These are phyloP conservation scores for Eupithecia vulgata DNA, from an alignment of 2,888 invertebrate species.

Conservation along the genomic window DNA sequence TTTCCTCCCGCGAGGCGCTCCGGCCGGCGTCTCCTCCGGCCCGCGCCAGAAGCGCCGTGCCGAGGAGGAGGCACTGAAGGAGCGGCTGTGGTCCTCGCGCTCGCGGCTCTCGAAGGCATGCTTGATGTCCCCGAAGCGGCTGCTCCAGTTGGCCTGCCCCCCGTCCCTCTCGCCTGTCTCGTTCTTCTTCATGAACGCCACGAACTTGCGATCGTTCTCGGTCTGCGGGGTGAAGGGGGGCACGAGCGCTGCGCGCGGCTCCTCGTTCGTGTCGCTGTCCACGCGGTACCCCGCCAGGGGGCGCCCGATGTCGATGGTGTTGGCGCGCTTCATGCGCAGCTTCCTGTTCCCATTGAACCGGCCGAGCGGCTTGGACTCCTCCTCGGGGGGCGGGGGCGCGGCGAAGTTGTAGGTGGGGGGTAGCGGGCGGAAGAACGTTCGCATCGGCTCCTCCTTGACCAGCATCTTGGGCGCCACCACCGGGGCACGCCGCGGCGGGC, in stretches of 20 bases:
- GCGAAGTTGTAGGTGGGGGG: constrained; percentile 78
- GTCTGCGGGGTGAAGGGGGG: constrained; percentile 91
- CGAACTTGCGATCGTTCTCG: constrained; percentile 92
- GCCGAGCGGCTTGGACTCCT: constrained; percentile 67
- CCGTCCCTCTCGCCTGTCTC: constrained; percentile 66
- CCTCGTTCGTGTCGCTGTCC: constrained; percentile 79
- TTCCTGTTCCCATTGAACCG: constrained; percentile 86
- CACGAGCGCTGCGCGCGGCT: constrained; percentile 72
- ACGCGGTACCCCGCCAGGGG: constrained; percentile 83
- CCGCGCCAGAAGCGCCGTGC: constrained; percentile 86
- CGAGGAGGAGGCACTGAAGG: constrained; percentile 76
- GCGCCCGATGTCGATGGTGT: constrained; percentile 94
- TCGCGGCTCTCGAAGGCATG: constrained; percentile 89
- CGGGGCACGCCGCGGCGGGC: constrained; percentile 46
- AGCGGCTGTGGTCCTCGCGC: constrained; percentile 64
- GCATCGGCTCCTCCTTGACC: constrained; percentile 57
- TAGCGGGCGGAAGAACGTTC: constrained; percentile 68
- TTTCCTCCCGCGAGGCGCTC: constrained; percentile 53
- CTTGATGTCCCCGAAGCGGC: constrained; percentile 92
- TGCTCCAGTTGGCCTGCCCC: constrained; percentile 88
- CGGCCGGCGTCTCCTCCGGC: constrained; percentile 78
- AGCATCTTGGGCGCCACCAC: constrained; percentile 48
- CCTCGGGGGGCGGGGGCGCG: constrained; percentile 65
- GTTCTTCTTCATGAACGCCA: constrained; percentile 91
- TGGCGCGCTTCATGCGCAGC: constrained; percentile 92